Evolutionary conservation across 2,888 invertebrate genomes (phyloP).

Genomic region (Iselma pallidipennis): DNA sequence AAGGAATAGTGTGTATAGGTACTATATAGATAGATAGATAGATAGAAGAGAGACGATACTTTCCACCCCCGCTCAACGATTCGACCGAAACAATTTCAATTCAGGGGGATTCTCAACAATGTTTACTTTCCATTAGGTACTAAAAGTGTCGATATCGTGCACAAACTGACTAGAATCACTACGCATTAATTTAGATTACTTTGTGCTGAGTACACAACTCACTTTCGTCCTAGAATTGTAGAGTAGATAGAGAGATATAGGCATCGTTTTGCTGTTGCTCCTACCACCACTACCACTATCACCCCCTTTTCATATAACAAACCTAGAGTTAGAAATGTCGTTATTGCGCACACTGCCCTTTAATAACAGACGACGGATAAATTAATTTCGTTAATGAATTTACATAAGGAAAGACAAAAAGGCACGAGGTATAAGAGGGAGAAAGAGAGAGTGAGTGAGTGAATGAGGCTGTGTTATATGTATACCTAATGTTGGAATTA

Average conservation of each 20-base stretch:
- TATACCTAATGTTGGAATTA: conserved; percentile 8
- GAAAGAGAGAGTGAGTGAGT: neutral
- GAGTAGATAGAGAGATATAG: neutral
- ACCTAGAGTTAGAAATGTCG: conserved; percentile 12
- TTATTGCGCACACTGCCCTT: conserved; percentile 33
- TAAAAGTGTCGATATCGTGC: conserved; percentile 53
- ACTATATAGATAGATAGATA: conserved; percentile 29
- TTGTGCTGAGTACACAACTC: conserved; percentile 44
- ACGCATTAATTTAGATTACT: conserved; percentile 52
- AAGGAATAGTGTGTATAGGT: conserved; percentile 19
- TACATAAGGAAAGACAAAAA: conserved; percentile 17
- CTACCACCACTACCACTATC: too few relatives aligned
- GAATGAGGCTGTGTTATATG: neutral
- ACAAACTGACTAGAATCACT: conserved; percentile 50
- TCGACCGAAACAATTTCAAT: conserved; percentile 49
- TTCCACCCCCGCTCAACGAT: too few relatives aligned
- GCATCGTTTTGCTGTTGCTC: conserved; percentile 15
- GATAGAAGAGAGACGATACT: too few relatives aligned
- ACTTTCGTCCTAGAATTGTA: conserved; percentile 14
- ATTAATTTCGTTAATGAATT: conserved; percentile 41
- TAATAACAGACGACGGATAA: conserved; percentile 39
- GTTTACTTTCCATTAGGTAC: conserved; percentile 55
- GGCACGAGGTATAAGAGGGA: neutral
- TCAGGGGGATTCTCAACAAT: conserved; percentile 47
- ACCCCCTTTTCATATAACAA: conserved; percentile 16